Base-by-base conservation (phyloP, 2,797 vertebrate species). In the Acanthurus lineatus region DNA sequence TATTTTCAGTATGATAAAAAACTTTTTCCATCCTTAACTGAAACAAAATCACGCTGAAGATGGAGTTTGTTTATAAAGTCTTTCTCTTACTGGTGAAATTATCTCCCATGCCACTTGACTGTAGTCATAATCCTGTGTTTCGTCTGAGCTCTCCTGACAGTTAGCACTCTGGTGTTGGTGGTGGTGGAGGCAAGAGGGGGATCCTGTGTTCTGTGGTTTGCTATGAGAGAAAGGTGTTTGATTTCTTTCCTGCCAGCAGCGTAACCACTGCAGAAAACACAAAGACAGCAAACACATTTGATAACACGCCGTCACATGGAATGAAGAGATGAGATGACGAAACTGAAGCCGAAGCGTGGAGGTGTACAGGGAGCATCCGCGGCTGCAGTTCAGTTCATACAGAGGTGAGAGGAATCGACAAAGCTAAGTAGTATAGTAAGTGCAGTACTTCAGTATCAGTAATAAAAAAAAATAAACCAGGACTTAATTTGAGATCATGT, bases 401-500 rank as follows among this genome's bases (percentile, higher is more conserved):
- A 69, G 56, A 72, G 87, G 86, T 69, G 38, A 72, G 35, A 60
- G 61, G 70, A 77, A 51, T 74, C 45, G 16, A 70, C 69, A 54
- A 63, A 65, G 73, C 65, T 9, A 1, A 25, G 40, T 10, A 9
- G 40, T 4, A 57, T 59, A 73, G 32, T 62, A 84, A 86, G 70
- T 79, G 28, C 28, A 32, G 28, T 32, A 32, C 28, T 32, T 32
- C 28, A 32, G 28, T 32, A 32, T 32, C 28, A 32, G 28, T 32
- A 32, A 32, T 32, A 32, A 32, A 32, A 32, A 32, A 62, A 76
- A 48, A 76, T 9, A 69, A 82, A 74, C 59, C 59, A 74, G 81
- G 47, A 52, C 65, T 92, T 89, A 70, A 88, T 89, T 83, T 79
- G 58, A 90, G 80, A 88, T 82, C 81, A 65, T 54, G 77, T 81